Conservation (phyloP, 2,113 vertebrate species). For the Microcebus griseorufus region DNA sequence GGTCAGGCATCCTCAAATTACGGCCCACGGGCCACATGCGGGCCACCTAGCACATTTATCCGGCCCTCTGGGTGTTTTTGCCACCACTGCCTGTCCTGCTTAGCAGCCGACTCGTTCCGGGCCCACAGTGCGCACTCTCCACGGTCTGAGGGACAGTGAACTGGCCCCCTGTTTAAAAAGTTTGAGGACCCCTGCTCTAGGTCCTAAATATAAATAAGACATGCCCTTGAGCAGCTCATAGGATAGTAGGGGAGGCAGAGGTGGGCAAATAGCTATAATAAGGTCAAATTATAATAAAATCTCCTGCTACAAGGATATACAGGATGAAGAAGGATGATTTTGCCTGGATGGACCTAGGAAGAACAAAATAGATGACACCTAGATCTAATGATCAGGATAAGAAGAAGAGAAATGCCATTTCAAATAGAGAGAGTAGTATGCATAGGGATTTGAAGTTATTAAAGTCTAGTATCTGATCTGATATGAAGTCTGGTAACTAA, state of each 20-base stretch:
- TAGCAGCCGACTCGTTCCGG: too few species aligned
- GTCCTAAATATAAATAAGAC: background rate
- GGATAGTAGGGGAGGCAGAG: background rate
- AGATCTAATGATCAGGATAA: background rate
- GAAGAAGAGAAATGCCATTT: background rate
- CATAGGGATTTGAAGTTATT: background rate
- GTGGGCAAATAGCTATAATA: background rate
- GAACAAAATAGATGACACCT: background rate
- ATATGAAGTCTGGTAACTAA: background rate
- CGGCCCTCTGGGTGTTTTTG: too few species aligned
- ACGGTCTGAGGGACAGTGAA: too few species aligned
- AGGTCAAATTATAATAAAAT: background rate
- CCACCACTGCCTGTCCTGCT: too few species aligned
- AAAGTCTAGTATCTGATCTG: background rate
- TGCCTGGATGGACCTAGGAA: background rate
- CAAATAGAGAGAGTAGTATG: background rate
- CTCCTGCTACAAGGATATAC: background rate
- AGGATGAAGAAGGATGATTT: background rate
- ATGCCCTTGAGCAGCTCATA: background rate
- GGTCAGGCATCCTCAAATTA: too few species aligned
- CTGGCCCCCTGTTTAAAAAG: too few species aligned
- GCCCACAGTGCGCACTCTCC: too few species aligned
- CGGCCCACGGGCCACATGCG: too few species aligned
- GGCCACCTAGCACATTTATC: too few species aligned
- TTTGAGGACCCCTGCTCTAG: background rate